phyloP scores from a whole-genome alignment of 1,140 invertebrate genomes.

The Leptinotarsa defecta region DNA sequence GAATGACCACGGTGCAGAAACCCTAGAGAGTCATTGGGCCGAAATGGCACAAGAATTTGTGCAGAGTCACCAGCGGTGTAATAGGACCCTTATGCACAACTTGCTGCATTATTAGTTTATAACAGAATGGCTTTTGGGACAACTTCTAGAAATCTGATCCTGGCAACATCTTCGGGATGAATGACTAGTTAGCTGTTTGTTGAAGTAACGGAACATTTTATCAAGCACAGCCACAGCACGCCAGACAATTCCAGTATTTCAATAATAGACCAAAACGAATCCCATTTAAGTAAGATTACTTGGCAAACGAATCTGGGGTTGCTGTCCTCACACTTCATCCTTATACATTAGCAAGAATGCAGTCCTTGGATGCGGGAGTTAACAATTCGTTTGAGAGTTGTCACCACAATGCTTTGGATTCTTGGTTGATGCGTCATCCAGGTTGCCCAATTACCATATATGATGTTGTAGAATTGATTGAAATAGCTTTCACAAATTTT shows the following conservation, averaged over 20 bases:
- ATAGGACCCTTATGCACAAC: no score
- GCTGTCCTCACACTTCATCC: neutral
- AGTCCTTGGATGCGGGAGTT: neutral
- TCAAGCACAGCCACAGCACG: conserved; percentile 51
- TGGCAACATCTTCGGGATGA: conserved; percentile 30
- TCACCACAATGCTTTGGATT: neutral
- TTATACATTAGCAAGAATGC: no score
- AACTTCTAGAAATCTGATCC: no score
- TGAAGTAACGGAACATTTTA: conserved; percentile 50
- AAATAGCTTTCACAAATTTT: conserved; percentile 26
- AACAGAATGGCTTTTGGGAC: no score
- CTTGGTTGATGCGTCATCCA: neutral
- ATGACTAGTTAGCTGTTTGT: conserved; percentile 31
- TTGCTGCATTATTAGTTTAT: no score
- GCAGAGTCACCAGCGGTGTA: no score
- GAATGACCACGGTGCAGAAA: conserved; percentile 48
- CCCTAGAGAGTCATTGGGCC: no score
- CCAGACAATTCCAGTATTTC: conserved; percentile 46
- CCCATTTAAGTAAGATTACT: conserved; percentile 38
- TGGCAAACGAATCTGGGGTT: no score
- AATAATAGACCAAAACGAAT: conserved; percentile 57
- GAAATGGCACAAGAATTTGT: no score
- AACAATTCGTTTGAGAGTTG: neutral
- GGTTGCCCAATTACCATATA: neutral
- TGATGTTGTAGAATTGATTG: neutral